These are phyloP conservation scores for Etheostoma cragini DNA, from an alignment of 2,113 vertebrate species.

Conservation along the genomic window DNA sequence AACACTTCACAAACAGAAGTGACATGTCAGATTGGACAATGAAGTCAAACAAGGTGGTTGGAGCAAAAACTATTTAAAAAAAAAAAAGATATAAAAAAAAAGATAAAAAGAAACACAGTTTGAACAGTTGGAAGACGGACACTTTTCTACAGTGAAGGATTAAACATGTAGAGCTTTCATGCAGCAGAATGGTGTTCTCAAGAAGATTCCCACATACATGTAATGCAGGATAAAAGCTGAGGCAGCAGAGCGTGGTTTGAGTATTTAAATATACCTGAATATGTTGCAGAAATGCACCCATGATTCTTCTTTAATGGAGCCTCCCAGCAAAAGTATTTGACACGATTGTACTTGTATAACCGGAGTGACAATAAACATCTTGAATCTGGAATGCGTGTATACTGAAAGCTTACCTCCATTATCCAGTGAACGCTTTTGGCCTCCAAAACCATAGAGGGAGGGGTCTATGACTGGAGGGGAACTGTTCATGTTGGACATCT, in stretches of 20 bases:
- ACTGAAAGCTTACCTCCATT: slow-evolving; percentile 89
- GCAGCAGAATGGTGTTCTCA: background rate
- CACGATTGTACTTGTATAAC: no score
- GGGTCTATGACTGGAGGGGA: slow-evolving; percentile 92
- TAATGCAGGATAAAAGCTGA: slow-evolving; percentile 16
- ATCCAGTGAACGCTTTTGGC: slow-evolving; percentile 93
- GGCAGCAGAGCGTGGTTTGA: background rate
- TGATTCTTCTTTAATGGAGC: no score
- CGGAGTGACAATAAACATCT: no score
- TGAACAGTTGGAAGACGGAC: background rate
- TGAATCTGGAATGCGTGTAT: background rate
- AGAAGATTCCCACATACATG: background rate
- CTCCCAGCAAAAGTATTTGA: no score
- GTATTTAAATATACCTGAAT: background rate
- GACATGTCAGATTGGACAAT: background rate
- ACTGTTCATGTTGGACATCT: slow-evolving; percentile 95
- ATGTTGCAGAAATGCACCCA: background rate
- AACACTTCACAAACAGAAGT: background rate
- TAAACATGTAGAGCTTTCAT: slow-evolving; percentile 10
- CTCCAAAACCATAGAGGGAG: slow-evolving; percentile 92
- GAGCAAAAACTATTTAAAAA: background rate
- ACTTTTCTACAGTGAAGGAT: background rate
- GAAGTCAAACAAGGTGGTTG: background rate
- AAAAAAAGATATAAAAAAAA: background rate
- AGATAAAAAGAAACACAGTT: background rate